Base-by-base conservation (phyloP, 1,140 invertebrate species). In the Tetragonula clypearis region DNA sequence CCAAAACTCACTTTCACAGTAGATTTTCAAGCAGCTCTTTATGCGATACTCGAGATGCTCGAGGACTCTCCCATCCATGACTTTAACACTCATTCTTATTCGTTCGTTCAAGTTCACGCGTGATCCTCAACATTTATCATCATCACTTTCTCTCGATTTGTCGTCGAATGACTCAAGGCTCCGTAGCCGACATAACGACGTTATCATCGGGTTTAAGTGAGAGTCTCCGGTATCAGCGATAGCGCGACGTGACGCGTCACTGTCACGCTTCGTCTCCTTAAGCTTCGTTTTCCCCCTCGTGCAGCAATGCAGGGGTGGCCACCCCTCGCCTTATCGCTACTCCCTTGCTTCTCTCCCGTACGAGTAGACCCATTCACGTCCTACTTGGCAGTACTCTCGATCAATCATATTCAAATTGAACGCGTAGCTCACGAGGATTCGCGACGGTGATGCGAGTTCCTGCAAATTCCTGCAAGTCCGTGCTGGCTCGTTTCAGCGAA, bases 371-470 rank as follows among this genome's bases (percentile, higher is more conserved):
- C 86, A 91, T 92, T 89, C 90, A 89, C 87, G 91, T 93, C 89
- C 82, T 69, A 81, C 85, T 80, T 88, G 72, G 75, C 74, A 81
- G 86, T 91, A 85, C 91, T 93, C 90, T 93, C 91, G 82, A 93
- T 93, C 92, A 93, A 93, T 93, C 93, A 93, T 92, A 91, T 91
- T 93, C 92, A 93, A 90, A 93, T 91, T 84, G 86, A 90, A 84
- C 79, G 55, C 66, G 65, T 69, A 60, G 60, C 81, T 80, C 79
- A 49, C 87, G 68, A 86, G 74, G 58, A 88, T 60, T 68, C 78
- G 26, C 58, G 58, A 65, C 41, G 73, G 75, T n/a, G 68, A 41
- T 69, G 85, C 35, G 56, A 19, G 26, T 55, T 9, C 3, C 30
- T 9, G 49, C 55, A 56, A 58, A 55, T 8, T 69, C 41, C 17